Percentiles rank a stretch among this genome's conserved stretches.
These are phyloP conservation scores for Hapalemur alaotrensis DNA, from an alignment of 2,797 vertebrate species.

Conservation along the genomic window DNA sequence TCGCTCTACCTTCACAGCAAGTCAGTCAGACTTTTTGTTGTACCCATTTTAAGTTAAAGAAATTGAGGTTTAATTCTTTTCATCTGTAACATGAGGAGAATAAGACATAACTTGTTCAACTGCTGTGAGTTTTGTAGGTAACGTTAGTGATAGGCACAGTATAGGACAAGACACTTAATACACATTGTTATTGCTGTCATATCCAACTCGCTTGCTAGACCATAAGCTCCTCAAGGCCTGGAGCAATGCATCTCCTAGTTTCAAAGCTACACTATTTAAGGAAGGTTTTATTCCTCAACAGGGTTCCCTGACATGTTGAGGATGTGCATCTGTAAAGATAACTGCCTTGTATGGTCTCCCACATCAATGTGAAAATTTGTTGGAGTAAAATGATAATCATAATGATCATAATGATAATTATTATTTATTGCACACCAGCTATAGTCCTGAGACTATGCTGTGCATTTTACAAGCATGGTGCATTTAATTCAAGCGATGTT, in stretches of 20 bases:
- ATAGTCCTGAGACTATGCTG: background rate
- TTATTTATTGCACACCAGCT: conserved; percentile 51
- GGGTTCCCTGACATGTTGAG: background rate
- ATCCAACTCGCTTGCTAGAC: background rate
- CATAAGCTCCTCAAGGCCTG: background rate
- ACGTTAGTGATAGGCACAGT: background rate
- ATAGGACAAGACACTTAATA: background rate
- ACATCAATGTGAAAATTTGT: conserved; percentile 9
- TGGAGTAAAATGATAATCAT: conserved; percentile 39
- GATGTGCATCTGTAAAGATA: background rate
- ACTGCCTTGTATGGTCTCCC: background rate
- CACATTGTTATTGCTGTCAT: background rate
- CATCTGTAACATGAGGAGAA: background rate
- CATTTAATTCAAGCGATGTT: conserved; percentile 46
- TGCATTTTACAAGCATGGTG: background rate
- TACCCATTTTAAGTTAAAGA: background rate
- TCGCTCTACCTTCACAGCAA: background rate
- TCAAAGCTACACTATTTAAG: background rate
- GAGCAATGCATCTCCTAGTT: background rate
- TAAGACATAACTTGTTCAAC: background rate
- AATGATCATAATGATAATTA: conserved; percentile 17
- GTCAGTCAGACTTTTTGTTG: background rate
- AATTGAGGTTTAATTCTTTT: background rate
- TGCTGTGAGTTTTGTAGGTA: background rate
- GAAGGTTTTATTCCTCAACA: background rate